Conservation (phyloP, 2,797 vertebrate genomes). For the Malurus leucopterus region DNA sequence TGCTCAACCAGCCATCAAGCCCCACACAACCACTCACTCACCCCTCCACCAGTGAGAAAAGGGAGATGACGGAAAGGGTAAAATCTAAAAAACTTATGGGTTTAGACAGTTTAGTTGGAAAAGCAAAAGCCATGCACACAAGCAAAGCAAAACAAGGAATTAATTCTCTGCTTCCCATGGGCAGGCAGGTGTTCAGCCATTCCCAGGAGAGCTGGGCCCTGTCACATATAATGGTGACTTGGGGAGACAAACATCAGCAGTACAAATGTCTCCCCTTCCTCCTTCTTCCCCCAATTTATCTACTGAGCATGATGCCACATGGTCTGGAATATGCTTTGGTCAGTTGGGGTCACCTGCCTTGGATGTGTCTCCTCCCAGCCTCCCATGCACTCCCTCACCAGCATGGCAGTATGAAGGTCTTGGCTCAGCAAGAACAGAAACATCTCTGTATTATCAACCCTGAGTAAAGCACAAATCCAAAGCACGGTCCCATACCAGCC, state of each 20-base stretch:
- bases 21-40: fast-evolving
- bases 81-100: not conserved
- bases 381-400: not conserved
- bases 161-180: not conserved
- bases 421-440: not conserved
- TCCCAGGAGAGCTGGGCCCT: not conserved
- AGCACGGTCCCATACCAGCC: not conserved
- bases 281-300: not conserved
- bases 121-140: not conserved
- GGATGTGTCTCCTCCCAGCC: not conserved
- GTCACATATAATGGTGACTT: not conserved
- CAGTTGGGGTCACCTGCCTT: not conserved
- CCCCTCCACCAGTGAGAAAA: not conserved
- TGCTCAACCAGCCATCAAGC: not conserved
- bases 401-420: fast-evolving
- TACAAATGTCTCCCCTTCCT: not conserved
- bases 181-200: not conserved
- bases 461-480: not conserved
- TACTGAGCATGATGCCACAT: not conserved
- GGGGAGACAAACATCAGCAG: not conserved
- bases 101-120: not conserved
- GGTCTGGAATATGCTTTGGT: not conserved
- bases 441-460: not conserved
- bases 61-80: not conserved
- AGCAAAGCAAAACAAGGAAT: not conserved